phyloP scores from a whole-genome alignment of 2,888 invertebrate species.

The Balanococcus diminutus region DNA sequence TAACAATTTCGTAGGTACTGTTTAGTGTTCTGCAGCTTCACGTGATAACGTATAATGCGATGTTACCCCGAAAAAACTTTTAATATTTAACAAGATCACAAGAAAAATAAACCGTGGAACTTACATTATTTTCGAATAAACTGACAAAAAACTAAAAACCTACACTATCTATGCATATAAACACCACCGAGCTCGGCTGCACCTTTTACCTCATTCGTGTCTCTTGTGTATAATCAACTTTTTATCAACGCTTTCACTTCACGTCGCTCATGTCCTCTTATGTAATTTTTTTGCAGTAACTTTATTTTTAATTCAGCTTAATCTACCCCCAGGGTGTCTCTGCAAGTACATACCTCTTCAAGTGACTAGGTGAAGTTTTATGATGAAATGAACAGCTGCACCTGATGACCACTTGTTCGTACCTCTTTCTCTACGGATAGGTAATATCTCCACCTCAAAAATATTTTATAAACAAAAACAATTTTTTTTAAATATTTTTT shows the following conservation, averaged over 20 bases:
- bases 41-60: conserved; percentile 1
- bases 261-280: neutral
- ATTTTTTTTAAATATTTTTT: too few species aligned
- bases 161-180: neutral
- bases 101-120: conserved; percentile 26
- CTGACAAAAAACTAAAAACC: conserved; percentile 13
- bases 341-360: neutral
- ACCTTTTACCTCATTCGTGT: neutral
- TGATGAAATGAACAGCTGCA: neutral
- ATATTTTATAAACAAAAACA: too few species aligned
- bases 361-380: neutral
- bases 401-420: too few species aligned
- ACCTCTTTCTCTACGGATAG: too few species aligned
- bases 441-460: too few species aligned
- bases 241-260: conserved; percentile 7
- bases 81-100: conserved; percentile 38
- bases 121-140: conserved; percentile 43
- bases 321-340: neutral
- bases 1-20: conserved; percentile 38
- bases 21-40: neutral
- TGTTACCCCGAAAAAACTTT: conserved; percentile 28
- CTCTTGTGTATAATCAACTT: conserved; percentile 2
- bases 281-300: neutral
- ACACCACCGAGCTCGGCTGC: neutral
- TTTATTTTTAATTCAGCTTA: neutral